phyloP scores from a whole-genome alignment of 2,888 invertebrate genomes.

The Noctua fimbriata region DNA sequence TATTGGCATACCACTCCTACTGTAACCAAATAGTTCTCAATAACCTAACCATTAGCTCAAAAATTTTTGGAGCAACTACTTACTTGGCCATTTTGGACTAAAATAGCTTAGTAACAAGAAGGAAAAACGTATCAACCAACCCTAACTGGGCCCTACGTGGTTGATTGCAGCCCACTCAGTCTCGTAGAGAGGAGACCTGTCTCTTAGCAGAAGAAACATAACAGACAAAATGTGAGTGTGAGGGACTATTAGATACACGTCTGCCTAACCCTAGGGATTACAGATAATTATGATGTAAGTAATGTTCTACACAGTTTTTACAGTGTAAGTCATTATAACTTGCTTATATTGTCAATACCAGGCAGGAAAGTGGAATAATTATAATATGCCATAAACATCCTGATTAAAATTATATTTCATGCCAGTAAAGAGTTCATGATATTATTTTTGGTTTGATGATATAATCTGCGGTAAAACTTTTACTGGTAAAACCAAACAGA shows the following conservation, averaged over 20 bases:
- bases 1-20: not conserved
- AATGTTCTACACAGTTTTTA: not conserved
- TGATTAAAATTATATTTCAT: not conserved
- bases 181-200: not conserved
- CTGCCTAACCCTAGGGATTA: too few species aligned
- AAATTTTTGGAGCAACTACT: too few species aligned
- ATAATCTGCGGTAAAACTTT: not conserved
- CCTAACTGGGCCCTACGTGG: not conserved
- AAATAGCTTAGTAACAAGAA: not conserved
- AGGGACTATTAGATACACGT: too few species aligned
- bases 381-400: not conserved
- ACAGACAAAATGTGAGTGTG: not conserved
- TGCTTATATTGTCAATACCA: not conserved
- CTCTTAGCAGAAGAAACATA: not conserved
- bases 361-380: constrained; percentile 23
- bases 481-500: not conserved
- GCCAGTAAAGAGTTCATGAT: constrained; percentile 1
- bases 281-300: not conserved
- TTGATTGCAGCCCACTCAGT: not conserved
- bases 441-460: not conserved
- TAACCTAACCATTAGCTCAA: not conserved
- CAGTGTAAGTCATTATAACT: not conserved
- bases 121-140: not conserved
- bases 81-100: too few species aligned
- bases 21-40: not conserved